These are phyloP conservation scores for Sciurus carolinensis DNA, from an alignment of 2,797 vertebrate species.

Conservation along the genomic window DNA sequence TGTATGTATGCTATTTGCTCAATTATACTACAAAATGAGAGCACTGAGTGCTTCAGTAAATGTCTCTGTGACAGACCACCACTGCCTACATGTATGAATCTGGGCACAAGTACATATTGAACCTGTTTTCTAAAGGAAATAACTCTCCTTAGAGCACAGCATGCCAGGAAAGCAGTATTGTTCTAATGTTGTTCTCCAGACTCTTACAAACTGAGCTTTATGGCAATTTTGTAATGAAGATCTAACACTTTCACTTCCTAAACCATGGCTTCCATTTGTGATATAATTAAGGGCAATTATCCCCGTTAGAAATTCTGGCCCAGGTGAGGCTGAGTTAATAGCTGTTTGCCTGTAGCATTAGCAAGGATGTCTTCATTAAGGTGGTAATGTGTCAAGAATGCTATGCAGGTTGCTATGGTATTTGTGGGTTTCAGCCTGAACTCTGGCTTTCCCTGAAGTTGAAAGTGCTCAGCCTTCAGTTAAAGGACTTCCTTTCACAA, in stretches of 20 bases:
- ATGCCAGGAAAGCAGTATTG: not conserved
- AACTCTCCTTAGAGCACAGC: not conserved
- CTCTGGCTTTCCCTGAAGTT: slow-evolving; percentile 58
- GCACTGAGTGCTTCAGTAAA: not conserved
- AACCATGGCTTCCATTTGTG: slow-evolving; percentile 68
- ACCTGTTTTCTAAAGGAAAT: slow-evolving; percentile 43
- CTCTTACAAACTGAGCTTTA: not conserved
- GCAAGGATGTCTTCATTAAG: slow-evolving; percentile 75
- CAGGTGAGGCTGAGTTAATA: slow-evolving; percentile 74
- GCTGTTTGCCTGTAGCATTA: slow-evolving; percentile 76
- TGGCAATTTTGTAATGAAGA: slow-evolving; percentile 63
- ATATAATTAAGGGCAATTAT: slow-evolving; percentile 62
- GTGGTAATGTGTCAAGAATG: slow-evolving; percentile 16
- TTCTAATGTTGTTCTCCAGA: not conserved
- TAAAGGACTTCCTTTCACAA: slow-evolving; percentile 51
- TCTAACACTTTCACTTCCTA: slow-evolving; percentile 13
- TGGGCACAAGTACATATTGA: not conserved
- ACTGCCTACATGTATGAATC: not conserved
- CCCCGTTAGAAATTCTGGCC: slow-evolving; percentile 41
- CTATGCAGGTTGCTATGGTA: slow-evolving; percentile 67
- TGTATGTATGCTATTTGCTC: not conserved
- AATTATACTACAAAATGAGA: not conserved
- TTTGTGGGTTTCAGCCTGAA: slow-evolving; percentile 20
- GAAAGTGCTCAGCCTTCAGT: slow-evolving; percentile 49
- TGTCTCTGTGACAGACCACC: not conserved